phyloP scores from a whole-genome alignment of 2,888 invertebrate species.

The Plutella xylostella region DNA sequence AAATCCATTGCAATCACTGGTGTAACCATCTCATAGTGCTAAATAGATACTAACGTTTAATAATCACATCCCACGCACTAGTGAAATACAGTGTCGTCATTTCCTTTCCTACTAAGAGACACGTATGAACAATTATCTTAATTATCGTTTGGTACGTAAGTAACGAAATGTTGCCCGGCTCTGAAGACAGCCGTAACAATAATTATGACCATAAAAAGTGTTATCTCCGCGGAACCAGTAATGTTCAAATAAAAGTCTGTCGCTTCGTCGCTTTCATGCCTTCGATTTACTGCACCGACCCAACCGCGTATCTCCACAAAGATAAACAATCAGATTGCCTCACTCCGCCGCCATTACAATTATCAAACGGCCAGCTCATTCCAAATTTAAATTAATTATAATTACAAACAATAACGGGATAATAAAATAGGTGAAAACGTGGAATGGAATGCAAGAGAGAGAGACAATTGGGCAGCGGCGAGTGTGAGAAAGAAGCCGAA shows the following conservation, averaged over 20 bases:
- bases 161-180: no score
- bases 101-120: no score
- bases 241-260: constrained; percentile 55
- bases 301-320: constrained; percentile 18
- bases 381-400: constrained; percentile 59
- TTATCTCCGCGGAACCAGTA: constrained; percentile 55
- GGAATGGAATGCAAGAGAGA: constrained; percentile 27
- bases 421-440: constrained; percentile 51
- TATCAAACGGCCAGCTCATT: constrained; percentile 33
- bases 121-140: constrained; percentile 45
- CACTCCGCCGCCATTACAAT: constrained; percentile 40
- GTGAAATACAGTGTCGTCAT: no score
- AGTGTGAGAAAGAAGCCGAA: constrained; percentile 41
- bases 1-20: no score
- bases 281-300: constrained; percentile 29
- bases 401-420: constrained; percentile 60
- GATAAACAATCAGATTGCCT: constrained; percentile 58
- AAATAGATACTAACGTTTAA: no score
- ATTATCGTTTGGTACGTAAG: constrained; percentile 47
- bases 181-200: constrained; percentile 46
- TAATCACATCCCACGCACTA: no score
- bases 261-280: constrained; percentile 42
- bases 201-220: constrained; percentile 56
- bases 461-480: constrained; percentile 30
- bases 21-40: no score